Percentiles rank a stretch among this genome's conserved stretches.
These are phyloP conservation scores for Seriola dumerili DNA, from an alignment of 2,113 vertebrate genomes.

Conservation along the genomic window DNA sequence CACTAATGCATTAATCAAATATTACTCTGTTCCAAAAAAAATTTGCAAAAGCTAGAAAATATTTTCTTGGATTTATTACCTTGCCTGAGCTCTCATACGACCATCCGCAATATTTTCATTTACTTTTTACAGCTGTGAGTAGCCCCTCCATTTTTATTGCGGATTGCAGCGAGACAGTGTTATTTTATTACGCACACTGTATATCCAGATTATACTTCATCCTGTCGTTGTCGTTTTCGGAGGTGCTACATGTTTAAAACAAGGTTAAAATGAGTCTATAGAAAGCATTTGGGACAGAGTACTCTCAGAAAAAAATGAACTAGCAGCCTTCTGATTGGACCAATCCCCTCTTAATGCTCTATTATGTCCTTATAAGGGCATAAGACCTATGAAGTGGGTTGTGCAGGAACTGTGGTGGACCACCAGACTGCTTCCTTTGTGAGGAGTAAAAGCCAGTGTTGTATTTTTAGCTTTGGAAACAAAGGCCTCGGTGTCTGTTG, in stretches of 20 bases:
- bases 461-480: slow-evolving; percentile 55
- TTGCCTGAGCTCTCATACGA: neutral
- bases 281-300: slow-evolving; percentile 10
- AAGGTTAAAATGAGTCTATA: neutral
- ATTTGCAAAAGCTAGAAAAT: neutral
- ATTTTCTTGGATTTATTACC: neutral
- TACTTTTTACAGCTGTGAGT: neutral
- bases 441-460: slow-evolving; percentile 32
- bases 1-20: too few relatives aligned
- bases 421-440: slow-evolving; percentile 6
- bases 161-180: neutral
- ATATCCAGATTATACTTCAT: neutral
- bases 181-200: neutral
- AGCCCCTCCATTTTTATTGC: neutral
- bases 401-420: neutral
- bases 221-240: neutral
- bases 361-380: slow-evolving; percentile 21
- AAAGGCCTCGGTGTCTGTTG: slow-evolving; percentile 35
- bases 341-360: neutral
- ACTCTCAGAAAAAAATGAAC: slow-evolving; percentile 27
- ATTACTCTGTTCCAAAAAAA: too few relatives aligned
- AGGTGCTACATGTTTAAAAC: neutral
- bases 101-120: neutral
- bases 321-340: slow-evolving; percentile 32
- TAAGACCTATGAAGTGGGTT: slow-evolving; percentile 14